phyloP scores from a whole-genome alignment of 2,888 invertebrate genomes.

The Plebejus anna region DNA sequence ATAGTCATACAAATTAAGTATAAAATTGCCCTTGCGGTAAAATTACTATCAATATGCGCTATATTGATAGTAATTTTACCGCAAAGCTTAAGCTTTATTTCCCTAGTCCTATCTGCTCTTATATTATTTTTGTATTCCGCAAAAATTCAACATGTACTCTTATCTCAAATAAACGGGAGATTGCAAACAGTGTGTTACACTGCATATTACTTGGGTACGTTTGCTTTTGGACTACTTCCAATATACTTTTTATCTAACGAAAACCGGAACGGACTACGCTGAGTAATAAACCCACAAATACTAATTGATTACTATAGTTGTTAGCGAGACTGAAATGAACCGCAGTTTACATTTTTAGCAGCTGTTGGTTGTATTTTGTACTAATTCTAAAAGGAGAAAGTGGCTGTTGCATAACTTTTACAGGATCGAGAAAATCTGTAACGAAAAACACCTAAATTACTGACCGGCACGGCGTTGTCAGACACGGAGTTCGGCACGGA shows the following conservation, averaged over 20 bases:
- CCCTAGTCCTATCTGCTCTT: neutral
- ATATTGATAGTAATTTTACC: too few species aligned
- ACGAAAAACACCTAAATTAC: too few species aligned
- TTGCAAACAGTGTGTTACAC: slow-evolving; percentile 34
- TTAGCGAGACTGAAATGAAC: neutral
- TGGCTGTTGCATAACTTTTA: neutral
- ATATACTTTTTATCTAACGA: slow-evolving; percentile 40
- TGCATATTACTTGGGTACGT: slow-evolving; percentile 37
- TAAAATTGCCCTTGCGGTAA: too few species aligned
- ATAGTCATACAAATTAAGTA: too few species aligned
- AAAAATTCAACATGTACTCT: slow-evolving; percentile 30
- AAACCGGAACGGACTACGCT: slow-evolving; percentile 37
- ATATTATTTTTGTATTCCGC: slow-evolving; percentile 21
- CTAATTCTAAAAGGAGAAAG: neutral
- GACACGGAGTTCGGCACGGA: too few species aligned
- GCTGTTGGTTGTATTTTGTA: neutral
- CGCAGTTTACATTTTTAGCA: neutral
- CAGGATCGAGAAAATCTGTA: too few species aligned
- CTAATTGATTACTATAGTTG: slow-evolving; percentile 36
- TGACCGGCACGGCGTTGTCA: too few species aligned
- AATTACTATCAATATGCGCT: too few species aligned
- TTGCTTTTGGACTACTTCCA: slow-evolving; percentile 39
- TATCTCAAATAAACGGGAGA: slow-evolving; percentile 33
- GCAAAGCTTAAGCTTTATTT: slow-evolving; percentile 7
- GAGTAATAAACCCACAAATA: slow-evolving; percentile 38